These are phyloP conservation scores for Paratilapia polleni DNA, from an alignment of 2,113 vertebrate species.

Conservation along the genomic window DNA sequence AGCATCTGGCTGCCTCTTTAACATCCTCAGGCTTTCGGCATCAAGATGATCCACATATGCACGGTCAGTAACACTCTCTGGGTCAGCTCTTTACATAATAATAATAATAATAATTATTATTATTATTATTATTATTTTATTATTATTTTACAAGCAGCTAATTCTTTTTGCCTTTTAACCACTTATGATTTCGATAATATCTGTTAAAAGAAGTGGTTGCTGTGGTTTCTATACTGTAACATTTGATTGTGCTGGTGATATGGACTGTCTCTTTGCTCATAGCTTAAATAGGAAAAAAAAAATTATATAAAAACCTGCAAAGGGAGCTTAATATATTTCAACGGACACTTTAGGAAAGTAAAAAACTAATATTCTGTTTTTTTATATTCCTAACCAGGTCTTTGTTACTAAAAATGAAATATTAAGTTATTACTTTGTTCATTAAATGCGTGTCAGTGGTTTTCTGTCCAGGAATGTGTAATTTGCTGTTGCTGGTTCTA, in stretches of 20 bases:
- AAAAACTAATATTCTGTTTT: neutral
- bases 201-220: neutral
- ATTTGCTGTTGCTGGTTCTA: neutral
- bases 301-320: neutral
- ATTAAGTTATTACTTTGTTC: neutral
- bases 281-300: neutral
- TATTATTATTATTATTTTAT: neutral
- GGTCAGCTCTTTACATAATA: neutral
- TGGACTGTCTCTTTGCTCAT: neutral
- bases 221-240: neutral
- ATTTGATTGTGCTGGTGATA: neutral
- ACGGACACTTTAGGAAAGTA: neutral
- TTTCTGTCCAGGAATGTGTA: slow-evolving; percentile 4
- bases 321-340: neutral
- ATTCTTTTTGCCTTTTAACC: neutral
- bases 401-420: neutral
- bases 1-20: slow-evolving; percentile 7
- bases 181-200: neutral
- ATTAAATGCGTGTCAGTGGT: neutral
- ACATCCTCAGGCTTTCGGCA: slow-evolving; percentile 18
- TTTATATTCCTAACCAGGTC: neutral
- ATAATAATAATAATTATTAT: neutral
- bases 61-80: slow-evolving; percentile 22
- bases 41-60: slow-evolving; percentile 6
- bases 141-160: neutral